Base-by-base conservation (phyloP, 2,113 vertebrate species). In the Antechinus stuartii region DNA sequence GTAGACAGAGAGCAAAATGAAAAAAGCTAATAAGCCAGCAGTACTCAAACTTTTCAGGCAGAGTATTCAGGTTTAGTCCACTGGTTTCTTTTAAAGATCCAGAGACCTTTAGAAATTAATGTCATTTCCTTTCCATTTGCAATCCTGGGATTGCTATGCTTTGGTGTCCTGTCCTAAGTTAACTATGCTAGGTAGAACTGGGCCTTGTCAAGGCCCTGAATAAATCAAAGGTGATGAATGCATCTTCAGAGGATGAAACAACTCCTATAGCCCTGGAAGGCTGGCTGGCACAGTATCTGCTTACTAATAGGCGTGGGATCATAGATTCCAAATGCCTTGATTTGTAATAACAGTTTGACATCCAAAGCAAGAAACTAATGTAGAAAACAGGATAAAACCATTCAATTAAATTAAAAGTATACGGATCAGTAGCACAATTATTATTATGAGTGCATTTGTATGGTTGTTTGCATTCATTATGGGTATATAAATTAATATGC, bases 401-500 rank as follows among this genome's bases (percentile, higher is more conserved):
- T 98, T 97, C 97, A 91, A 90, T 96, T 97, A 97, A 98, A 98
- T 98, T 97, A 98, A 98, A 98, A 98, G 94, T 97, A 94, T 94
- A 97, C 93, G 94, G 94, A 97, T 98, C 96, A 97, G 96, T 95
- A 96, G 96, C 95, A 95, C 96, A 96, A 98, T 98, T 97, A 97
- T 98, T 97, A 98, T 98, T 98, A 97, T 97, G 96, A 98, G 97
- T 97, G 94, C 95, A 97, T 98, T 98, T 98, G 11, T 97, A 97
- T 98, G 96, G 97, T 95, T 98, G 97, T 95, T 96, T 98, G 97
- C 96, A 89, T 97, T 98, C 97, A 96, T 97, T 97, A 96, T 42
- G 96, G 96, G 91, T 96, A 94, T 96, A 97, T 97, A 98, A 98
- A 98, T 98, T 98, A 97, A 97, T 96, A 98, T 98, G 98, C 96